These are phyloP conservation scores for Takifugu flavidus DNA, from an alignment of 2,113 vertebrate genomes.

Conservation along the genomic window DNA sequence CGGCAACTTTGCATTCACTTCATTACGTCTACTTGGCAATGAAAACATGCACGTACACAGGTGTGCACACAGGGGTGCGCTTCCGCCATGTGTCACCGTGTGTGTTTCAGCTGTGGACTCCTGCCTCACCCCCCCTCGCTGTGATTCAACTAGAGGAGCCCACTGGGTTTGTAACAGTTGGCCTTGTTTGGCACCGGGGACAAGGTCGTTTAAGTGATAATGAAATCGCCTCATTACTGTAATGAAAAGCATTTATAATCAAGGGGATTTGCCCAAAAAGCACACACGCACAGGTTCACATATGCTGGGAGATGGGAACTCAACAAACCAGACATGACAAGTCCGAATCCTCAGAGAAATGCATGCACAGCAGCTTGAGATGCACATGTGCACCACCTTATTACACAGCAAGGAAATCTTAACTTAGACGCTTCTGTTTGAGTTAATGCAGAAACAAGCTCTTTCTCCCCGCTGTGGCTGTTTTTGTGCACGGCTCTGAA, in stretches of 20 bases:
- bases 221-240: conserved; percentile 76
- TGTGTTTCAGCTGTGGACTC: conserved; percentile 28
- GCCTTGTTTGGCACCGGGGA: conserved; percentile 61
- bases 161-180: conserved; percentile 41
- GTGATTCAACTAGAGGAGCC: conserved; percentile 42
- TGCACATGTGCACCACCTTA: conserved; percentile 50
- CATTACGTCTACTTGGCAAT: neutral
- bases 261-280: conserved; percentile 65
- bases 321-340: conserved; percentile 2
- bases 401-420: conserved; percentile 58
- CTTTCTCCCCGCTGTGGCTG: conserved; percentile 32
- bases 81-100: conserved; percentile 32
- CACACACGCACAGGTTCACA: conserved; percentile 5
- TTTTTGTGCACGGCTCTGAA: conserved; percentile 54
- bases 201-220: conserved; percentile 74
- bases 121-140: conserved; percentile 34
- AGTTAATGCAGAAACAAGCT: conserved; percentile 34
- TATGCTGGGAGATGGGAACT: conserved; percentile 15
- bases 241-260: conserved; percentile 69
- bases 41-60: neutral
- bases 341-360: conserved; percentile 1
- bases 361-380: conserved; percentile 11
- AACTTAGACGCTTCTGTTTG: conserved; percentile 46
- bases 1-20: neutral
- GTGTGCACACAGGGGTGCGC: conserved; percentile 8